A percentile compares a stretch with the other conserved stretches of the same genome.
These are phyloP conservation scores for Cheilosia impressa DNA, from an alignment of 2,888 invertebrate genomes.

Conservation along the genomic window DNA sequence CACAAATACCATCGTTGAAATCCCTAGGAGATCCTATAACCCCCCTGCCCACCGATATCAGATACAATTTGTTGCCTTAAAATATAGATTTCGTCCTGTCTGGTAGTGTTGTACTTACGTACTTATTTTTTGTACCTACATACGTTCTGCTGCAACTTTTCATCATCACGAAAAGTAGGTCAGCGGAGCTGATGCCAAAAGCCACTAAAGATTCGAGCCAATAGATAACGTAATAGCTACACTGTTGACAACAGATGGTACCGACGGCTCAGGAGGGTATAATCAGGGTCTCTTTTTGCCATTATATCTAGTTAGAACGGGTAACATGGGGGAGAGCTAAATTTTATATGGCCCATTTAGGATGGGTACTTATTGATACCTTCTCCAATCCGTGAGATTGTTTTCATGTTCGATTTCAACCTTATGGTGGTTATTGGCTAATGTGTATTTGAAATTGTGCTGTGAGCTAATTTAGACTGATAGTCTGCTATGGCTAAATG, in stretches of 20 bases:
- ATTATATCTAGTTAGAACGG: neutral
- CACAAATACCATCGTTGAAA: too few species aligned
- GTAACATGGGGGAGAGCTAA: neutral
- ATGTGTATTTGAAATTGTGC: constrained; percentile 1
- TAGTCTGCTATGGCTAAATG: neutral
- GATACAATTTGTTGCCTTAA: neutral
- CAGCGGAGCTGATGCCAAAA: neutral
- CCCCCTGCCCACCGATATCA: neutral
- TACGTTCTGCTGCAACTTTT: neutral
- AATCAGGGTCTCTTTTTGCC: neutral
- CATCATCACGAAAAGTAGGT: neutral
- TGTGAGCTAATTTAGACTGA: neutral
- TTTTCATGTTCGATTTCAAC: neutral
- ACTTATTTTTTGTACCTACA: neutral
- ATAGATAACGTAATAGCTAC: neutral
- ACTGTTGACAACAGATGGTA: neutral
- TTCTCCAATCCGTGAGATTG: neutral
- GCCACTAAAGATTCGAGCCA: neutral
- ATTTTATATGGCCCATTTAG: neutral
- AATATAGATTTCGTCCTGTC: neutral
- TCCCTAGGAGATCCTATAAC: too few species aligned
- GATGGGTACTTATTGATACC: neutral
- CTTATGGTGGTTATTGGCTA: neutral
- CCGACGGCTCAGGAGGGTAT: neutral
- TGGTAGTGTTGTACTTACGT: neutral